These are phyloP conservation scores for Orestias chungarensis DNA, from an alignment of 2,797 vertebrate genomes.

Conservation along the genomic window DNA sequence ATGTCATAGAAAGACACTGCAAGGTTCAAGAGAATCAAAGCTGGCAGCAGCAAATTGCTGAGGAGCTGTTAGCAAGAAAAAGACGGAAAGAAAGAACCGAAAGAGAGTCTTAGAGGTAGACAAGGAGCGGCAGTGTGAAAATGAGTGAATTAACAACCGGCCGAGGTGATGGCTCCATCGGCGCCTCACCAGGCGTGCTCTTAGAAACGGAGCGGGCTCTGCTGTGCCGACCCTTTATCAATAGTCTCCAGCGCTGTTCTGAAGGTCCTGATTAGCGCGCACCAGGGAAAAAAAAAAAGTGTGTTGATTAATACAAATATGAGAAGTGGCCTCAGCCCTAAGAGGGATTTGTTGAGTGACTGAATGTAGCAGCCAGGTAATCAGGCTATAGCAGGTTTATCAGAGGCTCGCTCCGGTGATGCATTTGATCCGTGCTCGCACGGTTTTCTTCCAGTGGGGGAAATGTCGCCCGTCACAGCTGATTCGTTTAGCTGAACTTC, in stretches of 20 bases:
- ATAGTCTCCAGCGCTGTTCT: slow-evolving; percentile 58
- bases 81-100: slow-evolving; percentile 40
- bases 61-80: slow-evolving; percentile 33
- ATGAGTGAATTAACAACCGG: slow-evolving; percentile 52
- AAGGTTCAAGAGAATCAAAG: slow-evolving; percentile 20
- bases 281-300: slow-evolving; percentile 24
- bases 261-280: slow-evolving; percentile 62
- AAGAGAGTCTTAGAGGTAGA: slow-evolving; percentile 30
- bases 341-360: slow-evolving; percentile 50
- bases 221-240: slow-evolving; percentile 56
- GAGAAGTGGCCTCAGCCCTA: slow-evolving; percentile 40
- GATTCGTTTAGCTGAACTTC: no score
- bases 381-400: slow-evolving; percentile 61
- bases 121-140: slow-evolving; percentile 29
- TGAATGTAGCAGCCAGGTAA: slow-evolving; percentile 55
- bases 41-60: slow-evolving; percentile 7
- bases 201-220: slow-evolving; percentile 46
- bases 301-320: slow-evolving; percentile 67
- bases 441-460: slow-evolving; percentile 16
- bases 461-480: slow-evolving; percentile 20
- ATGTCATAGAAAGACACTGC: background rate
- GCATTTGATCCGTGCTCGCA: slow-evolving; percentile 27
- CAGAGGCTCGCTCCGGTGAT: slow-evolving; percentile 35
- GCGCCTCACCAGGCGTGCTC: slow-evolving; percentile 39
- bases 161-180: slow-evolving; percentile 59